Evolutionary conservation across 2,113 vertebrate species (phyloP), one percentile per base, ranked within the genome.

Genomic region (Amblyornis subalaris): DNA sequence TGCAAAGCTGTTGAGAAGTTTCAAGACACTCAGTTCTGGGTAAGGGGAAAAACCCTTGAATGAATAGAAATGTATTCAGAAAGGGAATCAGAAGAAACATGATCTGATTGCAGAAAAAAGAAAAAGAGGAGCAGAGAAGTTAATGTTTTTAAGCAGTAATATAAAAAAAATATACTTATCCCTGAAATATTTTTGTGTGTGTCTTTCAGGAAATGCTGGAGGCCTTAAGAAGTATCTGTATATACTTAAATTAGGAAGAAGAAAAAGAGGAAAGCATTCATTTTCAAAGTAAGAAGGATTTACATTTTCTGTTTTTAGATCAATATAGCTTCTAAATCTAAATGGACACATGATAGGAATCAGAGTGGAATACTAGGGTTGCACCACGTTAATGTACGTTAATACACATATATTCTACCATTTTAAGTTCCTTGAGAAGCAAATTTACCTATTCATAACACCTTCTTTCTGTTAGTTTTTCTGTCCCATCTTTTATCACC

Each of bases 1-100:
- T 44, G 24, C 10, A 72, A 89, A 72, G 23, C 3, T 78, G 16
- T 71, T 72, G n/a, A 64, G 60, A 83, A 64, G 7, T 79, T 90
- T 92, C 31, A 51, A 67, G 38, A 40, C 14, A 24, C 0, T 0
- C 2, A 14, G 20, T 67, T 93, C 35, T 72, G 29, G 9, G 45
- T 67, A 33, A 79, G 9, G 7, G 5, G 12, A 64, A 82, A 62
- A 17, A 58, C 12, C 12, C 8, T 31, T 25, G n/a, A 80, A 57
- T 47, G 5, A 64, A 40, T 13, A 61, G 72, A 84, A 77, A 64
- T 47, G 2, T 1, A 1, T 35, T 83, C 48, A 64, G 26, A 75
- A 75, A 42, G 6, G 3, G 15, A 86, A 85, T 51, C 35, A 64
- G 36, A 77, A 24, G 21, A 74, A 26, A 47, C 12, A n/a, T 21